Conservation (phyloP, 2,797 vertebrate genomes). For the Argyrosomus regius region DNA sequence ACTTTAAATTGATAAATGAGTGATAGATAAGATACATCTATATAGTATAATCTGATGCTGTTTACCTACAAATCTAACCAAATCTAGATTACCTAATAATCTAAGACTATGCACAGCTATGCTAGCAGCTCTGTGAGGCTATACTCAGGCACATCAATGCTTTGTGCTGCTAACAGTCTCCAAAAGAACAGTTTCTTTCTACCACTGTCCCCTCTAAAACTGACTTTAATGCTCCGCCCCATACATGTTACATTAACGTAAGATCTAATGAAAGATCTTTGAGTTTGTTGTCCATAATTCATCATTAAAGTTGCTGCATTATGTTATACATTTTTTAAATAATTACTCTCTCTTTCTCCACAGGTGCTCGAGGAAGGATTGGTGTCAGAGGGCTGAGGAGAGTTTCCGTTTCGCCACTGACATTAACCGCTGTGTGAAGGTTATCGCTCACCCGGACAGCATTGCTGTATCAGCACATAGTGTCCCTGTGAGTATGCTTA, state of each 20-base stretch:
- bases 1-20: neutral
- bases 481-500: conserved; percentile 86
- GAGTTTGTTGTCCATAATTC: neutral
- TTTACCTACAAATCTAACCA: neutral
- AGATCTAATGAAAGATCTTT: neutral
- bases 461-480: conserved; percentile 94
- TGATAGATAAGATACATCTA: neutral
- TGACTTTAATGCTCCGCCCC: no score
- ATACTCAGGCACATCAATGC: neutral
- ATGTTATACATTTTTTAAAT: neutral
- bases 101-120: neutral
- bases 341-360: neutral
- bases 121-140: neutral
- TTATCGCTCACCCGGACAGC: conserved; percentile 92
- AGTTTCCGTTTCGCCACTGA: conserved; percentile 89
- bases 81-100: no score
- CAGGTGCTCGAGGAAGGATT: conserved; percentile 93
- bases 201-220: no score
- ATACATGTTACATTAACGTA: no score
- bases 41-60: neutral
- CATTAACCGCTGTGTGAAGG: conserved; percentile 90
- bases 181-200: no score
- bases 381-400: conserved; percentile 90
- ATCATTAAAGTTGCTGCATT: neutral
- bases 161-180: neutral